phyloP scores from a whole-genome alignment of 2,113 vertebrate genomes.

The Climacteris rufus region DNA sequence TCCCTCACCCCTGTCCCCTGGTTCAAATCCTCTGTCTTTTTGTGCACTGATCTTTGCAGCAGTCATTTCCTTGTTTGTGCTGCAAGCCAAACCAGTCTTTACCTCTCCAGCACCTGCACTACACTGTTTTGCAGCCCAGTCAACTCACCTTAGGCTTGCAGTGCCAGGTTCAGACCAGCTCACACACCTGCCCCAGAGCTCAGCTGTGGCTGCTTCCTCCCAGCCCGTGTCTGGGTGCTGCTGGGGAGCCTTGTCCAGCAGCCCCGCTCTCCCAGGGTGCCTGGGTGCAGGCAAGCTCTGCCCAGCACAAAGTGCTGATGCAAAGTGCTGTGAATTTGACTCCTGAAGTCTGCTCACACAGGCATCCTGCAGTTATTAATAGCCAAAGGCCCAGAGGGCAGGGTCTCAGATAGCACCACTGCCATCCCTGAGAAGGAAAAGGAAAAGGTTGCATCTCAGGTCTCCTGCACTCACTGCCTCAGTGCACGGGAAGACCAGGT shows the following conservation, averaged over 20 bases:
- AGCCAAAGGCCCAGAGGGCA: slow-evolving; percentile 61
- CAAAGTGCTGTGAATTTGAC: slow-evolving; percentile 79
- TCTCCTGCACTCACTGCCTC: not conserved
- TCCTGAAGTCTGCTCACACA: slow-evolving; percentile 83
- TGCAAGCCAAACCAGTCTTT: not conserved
- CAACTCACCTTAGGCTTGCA: slow-evolving; percentile 56
- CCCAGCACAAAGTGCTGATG: slow-evolving; percentile 82
- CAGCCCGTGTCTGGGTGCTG: not conserved
- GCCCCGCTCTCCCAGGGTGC: slow-evolving; percentile 1
- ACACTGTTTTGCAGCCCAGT: not conserved
- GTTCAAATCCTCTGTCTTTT: not conserved
- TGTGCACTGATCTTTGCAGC: not conserved
- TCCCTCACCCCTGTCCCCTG: not conserved
- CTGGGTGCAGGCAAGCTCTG: slow-evolving; percentile 58
- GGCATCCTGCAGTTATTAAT: slow-evolving; percentile 88
- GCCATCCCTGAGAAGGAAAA: slow-evolving; percentile 31
- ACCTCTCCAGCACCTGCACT: not conserved
- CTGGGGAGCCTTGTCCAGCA: slow-evolving; percentile 3
- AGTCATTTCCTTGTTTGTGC: not conserved
- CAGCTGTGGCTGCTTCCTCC: not conserved
- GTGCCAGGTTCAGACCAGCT: slow-evolving; percentile 21
- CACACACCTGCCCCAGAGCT: not conserved
- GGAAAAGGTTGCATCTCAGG: slow-evolving; percentile 18
- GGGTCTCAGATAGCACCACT: slow-evolving; percentile 69
- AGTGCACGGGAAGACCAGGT: not conserved